Conservation (phyloP, 23 tunicate species). For the Oikopleura vanhoeffeni region DNA sequence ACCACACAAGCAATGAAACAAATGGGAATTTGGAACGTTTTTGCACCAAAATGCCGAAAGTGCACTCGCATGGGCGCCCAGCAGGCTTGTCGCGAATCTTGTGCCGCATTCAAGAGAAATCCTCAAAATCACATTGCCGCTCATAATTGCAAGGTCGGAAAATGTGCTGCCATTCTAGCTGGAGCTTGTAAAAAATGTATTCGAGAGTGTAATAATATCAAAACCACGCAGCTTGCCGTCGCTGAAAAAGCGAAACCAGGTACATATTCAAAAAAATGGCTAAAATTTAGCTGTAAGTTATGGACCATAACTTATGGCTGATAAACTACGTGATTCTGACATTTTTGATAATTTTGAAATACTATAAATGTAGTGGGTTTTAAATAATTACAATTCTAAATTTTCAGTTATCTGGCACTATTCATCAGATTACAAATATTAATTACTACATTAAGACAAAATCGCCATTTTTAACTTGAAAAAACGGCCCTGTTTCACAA, state of each 20-base stretch:
- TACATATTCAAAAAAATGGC: too few species aligned
- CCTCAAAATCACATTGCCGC: conserved; percentile 10
- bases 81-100: not conserved
- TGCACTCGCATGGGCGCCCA: not conserved
- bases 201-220: not conserved
- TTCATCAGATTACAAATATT: too few species aligned
- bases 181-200: not conserved
- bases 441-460: too few species aligned
- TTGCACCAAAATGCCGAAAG: not conserved
- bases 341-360: too few species aligned
- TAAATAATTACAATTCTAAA: too few species aligned
- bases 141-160: not conserved
- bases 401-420: too few species aligned
- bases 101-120: conserved; percentile 3
- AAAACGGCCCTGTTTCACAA: too few species aligned
- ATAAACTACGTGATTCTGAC: too few species aligned
- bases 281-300: too few species aligned
- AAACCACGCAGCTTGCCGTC: not conserved
- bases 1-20: not conserved
- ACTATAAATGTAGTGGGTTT: too few species aligned
- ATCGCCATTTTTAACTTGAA: too few species aligned
- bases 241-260: not conserved
- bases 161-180: not conserved
- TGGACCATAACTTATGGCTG: too few species aligned
- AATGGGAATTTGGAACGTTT: not conserved